Conservation (phyloP, 2,888 invertebrate species). For the Caenorhabditis zanzibari region DNA sequence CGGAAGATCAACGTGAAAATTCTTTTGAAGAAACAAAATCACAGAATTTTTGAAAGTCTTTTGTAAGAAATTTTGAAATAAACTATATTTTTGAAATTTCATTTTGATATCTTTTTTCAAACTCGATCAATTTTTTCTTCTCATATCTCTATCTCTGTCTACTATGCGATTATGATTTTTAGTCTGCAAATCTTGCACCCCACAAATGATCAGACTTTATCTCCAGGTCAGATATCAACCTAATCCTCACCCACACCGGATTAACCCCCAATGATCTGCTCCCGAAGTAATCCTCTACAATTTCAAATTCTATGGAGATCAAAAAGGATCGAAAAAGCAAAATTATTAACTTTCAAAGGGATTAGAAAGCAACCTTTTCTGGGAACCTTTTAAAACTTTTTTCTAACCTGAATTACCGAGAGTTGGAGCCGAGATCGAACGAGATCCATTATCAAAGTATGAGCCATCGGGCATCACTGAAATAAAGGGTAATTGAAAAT, state of each 20-base stretch:
- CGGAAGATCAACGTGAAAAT: no score
- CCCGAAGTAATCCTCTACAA: slow-evolving; percentile 5
- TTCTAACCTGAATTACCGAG: slow-evolving; percentile 36
- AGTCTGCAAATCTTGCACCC: neutral
- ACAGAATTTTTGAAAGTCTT: no score
- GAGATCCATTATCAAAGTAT: slow-evolving; percentile 28
- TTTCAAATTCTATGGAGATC: neutral
- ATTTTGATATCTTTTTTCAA: no score
- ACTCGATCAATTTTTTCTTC: neutral
- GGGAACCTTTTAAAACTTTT: neutral
- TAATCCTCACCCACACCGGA: slow-evolving; percentile 24
- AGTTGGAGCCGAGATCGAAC: slow-evolving; percentile 51
- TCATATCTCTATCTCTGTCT: no score
- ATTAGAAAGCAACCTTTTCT: neutral
- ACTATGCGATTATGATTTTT: neutral
- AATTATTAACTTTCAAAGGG: neutral
- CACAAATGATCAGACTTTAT: neutral
- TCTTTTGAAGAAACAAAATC: no score
- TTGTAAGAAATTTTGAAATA: no score
- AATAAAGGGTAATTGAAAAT: neutral
- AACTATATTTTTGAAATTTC: no score
- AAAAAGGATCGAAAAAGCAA: slow-evolving; percentile 11
- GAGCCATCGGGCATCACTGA: slow-evolving; percentile 29
- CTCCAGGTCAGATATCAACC: slow-evolving; percentile 8
- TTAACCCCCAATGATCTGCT: slow-evolving; percentile 13